Conservation (phyloP, 2,113 vertebrate species). For the Anoura caudifer region DNA sequence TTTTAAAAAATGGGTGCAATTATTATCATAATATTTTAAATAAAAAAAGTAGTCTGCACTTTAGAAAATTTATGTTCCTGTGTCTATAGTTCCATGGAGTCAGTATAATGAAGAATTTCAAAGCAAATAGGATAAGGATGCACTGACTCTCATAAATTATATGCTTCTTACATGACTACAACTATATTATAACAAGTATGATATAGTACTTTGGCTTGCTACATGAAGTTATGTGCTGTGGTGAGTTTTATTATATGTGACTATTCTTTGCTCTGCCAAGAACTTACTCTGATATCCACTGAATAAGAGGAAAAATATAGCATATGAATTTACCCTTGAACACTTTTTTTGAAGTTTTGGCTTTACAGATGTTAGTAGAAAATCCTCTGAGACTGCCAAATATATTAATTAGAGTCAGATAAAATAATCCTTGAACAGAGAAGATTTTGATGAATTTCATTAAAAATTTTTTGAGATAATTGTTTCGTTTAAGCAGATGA, state of each 20-base stretch:
- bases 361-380: background rate
- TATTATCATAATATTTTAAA: background rate
- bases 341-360: background rate
- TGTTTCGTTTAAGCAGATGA: background rate
- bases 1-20: background rate
- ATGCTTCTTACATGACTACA: background rate
- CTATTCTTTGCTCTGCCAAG: background rate
- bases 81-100: background rate
- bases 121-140: background rate
- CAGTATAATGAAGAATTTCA: background rate
- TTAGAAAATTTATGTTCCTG: background rate
- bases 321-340: background rate
- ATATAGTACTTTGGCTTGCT: background rate
- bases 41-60: background rate
- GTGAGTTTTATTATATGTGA: slow-evolving; percentile 2
- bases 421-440: background rate
- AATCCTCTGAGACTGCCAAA: background rate
- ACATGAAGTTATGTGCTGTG: background rate
- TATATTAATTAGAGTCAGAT: background rate
- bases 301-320: background rate
- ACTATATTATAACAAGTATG: background rate
- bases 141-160: background rate
- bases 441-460: background rate
- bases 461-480: background rate
- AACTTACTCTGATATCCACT: background rate